These are phyloP conservation scores for Platygyra sinensis DNA, from an alignment of 64 coral and sea anemone species.

Conservation along the genomic window DNA sequence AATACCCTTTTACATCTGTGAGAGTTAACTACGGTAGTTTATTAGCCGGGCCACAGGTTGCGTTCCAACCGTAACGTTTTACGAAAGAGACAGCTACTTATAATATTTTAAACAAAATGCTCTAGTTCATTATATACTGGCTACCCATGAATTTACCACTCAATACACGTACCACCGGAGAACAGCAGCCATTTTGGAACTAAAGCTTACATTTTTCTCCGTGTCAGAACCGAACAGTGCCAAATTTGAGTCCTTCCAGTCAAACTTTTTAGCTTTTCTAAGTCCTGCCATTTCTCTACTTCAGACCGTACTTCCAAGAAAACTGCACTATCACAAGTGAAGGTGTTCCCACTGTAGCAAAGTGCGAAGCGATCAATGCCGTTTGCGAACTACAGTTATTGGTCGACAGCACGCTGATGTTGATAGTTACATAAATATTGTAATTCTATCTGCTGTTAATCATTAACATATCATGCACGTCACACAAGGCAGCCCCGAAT, in stretches of 20 bases:
- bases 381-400: not conserved
- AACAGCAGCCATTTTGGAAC: not conserved
- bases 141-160: not conserved
- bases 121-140: not conserved
- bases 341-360: constrained; percentile 7
- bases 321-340: constrained; percentile 1
- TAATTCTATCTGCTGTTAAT: not conserved
- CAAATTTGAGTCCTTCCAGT: constrained; percentile 64
- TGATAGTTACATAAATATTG: constrained; percentile 19
- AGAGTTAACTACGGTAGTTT: no score
- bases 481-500: not conserved
- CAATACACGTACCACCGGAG: not conserved
- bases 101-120: not conserved
- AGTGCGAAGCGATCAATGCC: not conserved
- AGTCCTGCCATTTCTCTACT: constrained; percentile 41
- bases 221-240: constrained; percentile 57
- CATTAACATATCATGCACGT: not conserved
- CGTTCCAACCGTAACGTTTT: no score
- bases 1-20: no score
- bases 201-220: constrained; percentile 64
- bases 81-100: no score
- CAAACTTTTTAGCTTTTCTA: constrained; percentile 49
- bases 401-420: not conserved
- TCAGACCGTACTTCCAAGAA: not conserved
- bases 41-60: no score